Conservation (phyloP, 2,113 vertebrate species). For the Thamnaconus septentrionalis region DNA sequence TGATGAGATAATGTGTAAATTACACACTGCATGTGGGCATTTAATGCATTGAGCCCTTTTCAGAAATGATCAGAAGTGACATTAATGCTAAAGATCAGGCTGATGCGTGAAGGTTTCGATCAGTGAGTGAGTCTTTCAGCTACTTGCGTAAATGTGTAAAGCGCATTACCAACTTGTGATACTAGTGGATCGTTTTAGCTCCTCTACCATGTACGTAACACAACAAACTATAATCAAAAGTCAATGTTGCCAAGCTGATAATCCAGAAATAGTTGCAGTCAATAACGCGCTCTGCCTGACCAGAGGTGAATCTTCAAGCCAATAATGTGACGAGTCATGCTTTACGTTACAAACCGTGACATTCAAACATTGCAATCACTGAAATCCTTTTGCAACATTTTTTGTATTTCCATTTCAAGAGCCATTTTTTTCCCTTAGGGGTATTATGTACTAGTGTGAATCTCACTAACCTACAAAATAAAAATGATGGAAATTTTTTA, state of each 20-base stretch:
- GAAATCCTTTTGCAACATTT: background rate
- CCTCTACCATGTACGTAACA: constrained; percentile 29
- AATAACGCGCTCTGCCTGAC: constrained; percentile 36
- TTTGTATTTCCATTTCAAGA: no score
- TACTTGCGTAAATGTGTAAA: background rate
- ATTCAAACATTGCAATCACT: constrained; percentile 8
- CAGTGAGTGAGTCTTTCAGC: constrained; percentile 5
- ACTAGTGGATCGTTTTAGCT: constrained; percentile 3
- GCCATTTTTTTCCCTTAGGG: no score
- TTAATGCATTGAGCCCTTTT: background rate
- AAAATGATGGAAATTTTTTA: no score
- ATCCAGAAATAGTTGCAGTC: constrained; percentile 63
- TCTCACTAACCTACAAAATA: no score
- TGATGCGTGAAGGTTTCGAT: constrained; percentile 6
- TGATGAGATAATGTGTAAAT: background rate
- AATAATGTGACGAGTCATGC: constrained; percentile 19
- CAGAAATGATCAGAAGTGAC: no score
- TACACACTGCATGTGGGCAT: background rate
- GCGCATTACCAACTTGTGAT: constrained; percentile 5
- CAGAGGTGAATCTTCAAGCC: constrained; percentile 51
- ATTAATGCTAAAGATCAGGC: constrained; percentile 9
- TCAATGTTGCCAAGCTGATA: constrained; percentile 52
- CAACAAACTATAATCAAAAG: constrained; percentile 45
- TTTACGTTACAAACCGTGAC: background rate
- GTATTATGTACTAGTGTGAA: no score